phyloP scores from a whole-genome alignment of 2,113 vertebrate species.

The Percina caprodes region DNA sequence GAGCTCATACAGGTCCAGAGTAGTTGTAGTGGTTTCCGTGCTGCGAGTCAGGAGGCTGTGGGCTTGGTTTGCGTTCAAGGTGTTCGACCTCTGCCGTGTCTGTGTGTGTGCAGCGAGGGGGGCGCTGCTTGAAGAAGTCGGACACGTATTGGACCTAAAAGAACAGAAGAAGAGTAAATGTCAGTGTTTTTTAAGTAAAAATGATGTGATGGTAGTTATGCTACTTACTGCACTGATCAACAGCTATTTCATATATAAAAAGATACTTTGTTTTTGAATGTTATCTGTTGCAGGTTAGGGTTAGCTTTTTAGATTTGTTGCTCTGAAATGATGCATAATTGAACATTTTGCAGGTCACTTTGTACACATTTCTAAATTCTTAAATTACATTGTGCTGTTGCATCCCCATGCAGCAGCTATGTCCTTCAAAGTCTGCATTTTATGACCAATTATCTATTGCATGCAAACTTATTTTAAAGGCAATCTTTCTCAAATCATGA shows the following conservation, averaged over 20 bases:
- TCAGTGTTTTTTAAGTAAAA: background rate
- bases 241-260: too few relatives aligned
- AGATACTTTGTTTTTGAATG: too few relatives aligned
- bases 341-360: background rate
- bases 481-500: background rate
- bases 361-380: background rate
- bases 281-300: too few relatives aligned
- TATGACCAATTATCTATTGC: too few relatives aligned
- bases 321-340: too few relatives aligned
- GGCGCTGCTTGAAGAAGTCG: slow-evolving; percentile 92
- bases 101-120: slow-evolving; percentile 11
- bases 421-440: too few relatives aligned
- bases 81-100: slow-evolving; percentile 75
- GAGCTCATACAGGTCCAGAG: slow-evolving; percentile 79
- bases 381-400: too few relatives aligned
- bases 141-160: slow-evolving; percentile 90
- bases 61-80: slow-evolving; percentile 85
- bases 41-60: slow-evolving; percentile 82
- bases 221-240: too few relatives aligned
- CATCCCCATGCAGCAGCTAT: too few relatives aligned
- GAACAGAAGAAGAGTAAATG: background rate
- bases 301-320: too few relatives aligned
- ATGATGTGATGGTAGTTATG: background rate
- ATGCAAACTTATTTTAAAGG: too few relatives aligned
- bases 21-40: slow-evolving; percentile 85